Conservation (phyloP, 2,113 vertebrate genomes). For the Paradisaea rubra region DNA sequence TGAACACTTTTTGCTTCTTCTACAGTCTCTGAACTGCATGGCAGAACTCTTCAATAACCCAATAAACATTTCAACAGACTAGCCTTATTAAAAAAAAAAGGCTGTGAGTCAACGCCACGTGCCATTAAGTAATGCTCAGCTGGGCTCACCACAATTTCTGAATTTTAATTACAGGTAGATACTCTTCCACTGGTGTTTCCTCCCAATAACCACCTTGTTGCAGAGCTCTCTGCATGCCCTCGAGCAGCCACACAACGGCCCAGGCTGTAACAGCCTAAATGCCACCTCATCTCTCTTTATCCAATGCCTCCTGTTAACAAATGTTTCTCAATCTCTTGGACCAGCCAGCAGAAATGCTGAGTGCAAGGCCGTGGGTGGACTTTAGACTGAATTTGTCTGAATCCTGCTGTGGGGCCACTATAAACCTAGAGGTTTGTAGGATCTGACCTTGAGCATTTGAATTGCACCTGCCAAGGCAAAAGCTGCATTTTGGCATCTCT, state of each 20-base stretch:
- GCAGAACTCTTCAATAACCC: not conserved
- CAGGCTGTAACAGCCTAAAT: not conserved
- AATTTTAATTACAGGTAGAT: not conserved
- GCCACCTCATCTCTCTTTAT: not conserved
- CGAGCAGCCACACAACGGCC: accelerated
- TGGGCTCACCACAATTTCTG: not conserved
- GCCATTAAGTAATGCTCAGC: conserved; percentile 29
- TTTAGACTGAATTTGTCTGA: not conserved
- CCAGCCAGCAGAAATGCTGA: not conserved
- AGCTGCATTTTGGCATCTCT: not conserved
- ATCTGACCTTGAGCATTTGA: not conserved
- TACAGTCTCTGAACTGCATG: not conserved
- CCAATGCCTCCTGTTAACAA: not conserved
- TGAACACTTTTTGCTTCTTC: not conserved
- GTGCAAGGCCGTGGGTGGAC: not conserved
- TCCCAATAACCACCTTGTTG: not conserved
- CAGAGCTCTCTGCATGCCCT: not conserved
- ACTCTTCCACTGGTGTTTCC: not conserved
- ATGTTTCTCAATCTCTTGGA: not conserved
- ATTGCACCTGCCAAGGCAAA: not conserved
- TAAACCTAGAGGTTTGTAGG: not conserved
- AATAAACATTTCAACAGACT: not conserved
- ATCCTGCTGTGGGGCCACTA: not conserved
- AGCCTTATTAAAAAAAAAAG: not conserved
- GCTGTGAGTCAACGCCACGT: not conserved